Evolutionary conservation across 2,797 vertebrate species (phyloP), one percentile per base, ranked within the genome.

Genomic region (Leucoraja ocellata): DNA sequence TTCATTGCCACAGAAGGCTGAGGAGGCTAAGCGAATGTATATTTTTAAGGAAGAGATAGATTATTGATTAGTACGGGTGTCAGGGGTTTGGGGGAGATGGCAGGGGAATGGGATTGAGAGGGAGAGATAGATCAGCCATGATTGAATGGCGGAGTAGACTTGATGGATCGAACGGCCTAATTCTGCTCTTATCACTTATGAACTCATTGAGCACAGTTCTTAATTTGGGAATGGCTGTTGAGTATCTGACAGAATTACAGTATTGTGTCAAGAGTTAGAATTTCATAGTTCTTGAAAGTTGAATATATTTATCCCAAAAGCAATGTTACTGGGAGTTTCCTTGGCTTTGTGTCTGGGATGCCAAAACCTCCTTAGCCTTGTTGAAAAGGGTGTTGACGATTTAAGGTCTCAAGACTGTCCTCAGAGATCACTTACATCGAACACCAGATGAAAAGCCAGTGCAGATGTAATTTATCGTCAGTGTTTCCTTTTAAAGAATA

Each of bases 401-500:
- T 96, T 96, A 96, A 94, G 95, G 97, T 97, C 97, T 96, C 96
- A 96, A 96, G 96, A 95, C 94, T 95, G 94, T 96, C 97, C 97
- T 96, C 96, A 97, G 97, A 96, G 97, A 97, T 97, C 96, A 95
- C 97, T 97, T 96, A 96, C 96, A 96, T 98, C 96, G 97, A 98
- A 96, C 97, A 97, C 97, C 97, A 98, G 98, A 98, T 98, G 98
- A 98, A 98, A 98, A 98, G 97, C 97, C 96, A 97, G 97, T 97
- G 97, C 97, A 98, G 97, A 97, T 98, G 98, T 98, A 98, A 99
- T 98, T 98, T 98, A 99, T 99, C 97, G 98, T 98, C 96, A 96
- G 96, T 96, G 97, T 98, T 98, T 99, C 98, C 98, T 98, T 97
- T 97, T 98, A 97, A 97, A 98, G 98, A 98, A 98, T 98, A 98